Base-by-base conservation (phyloP, 2,797 vertebrate genomes). In the Syngnathus rostellatus region DNA sequence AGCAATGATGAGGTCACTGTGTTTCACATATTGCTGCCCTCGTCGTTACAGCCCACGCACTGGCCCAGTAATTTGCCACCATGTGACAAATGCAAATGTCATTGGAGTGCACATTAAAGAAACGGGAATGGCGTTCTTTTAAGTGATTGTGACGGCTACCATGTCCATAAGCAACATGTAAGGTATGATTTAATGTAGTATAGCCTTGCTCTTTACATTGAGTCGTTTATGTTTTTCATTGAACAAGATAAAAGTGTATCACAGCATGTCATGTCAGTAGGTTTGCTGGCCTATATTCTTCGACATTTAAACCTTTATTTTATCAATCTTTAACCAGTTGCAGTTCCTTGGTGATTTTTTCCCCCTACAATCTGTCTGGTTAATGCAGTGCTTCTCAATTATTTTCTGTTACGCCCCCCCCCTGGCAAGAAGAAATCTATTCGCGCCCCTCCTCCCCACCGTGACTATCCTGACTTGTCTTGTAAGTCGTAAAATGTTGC, bases 31-130 rank as follows among this genome's bases (percentile, higher is more conserved):
- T 65, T 31, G 43, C 21, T 25, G 21, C 59, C 37, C 40, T 55
- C 31, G n/a, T 58, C 48, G 7, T 60, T 68, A 51, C 14, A 45
- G 66, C 66, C 46, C 16, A 61, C 8, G n/a, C 62, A 10, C 38
- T 39, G 38, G 16, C 67, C 66, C 41, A 11, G 54, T 77, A 77
- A 81, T 79, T 78, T 68, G 68, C 72, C 70, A 73, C 75, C 70
- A 76, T 76, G 72, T 73, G 72, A 71, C 68, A 76, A 86, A 81
- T 87, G 76, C 41, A 87, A 84, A 82, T 83, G 79, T 86, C 73
- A 76, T 40, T 51, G 66, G 19, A 50, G 51, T 63, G 61, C 76
- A 57, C 67, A 64, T 59, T 64, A 81, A 70, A 76, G 38, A 17
- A 59, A 75, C 46, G 11, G 40, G 67, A 64, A 81, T 83, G 71